Evolutionary conservation across 30 jellyfish, hydroid and myxozoan species (phyloP).

Genomic region (Chironex yamaguchii): DNA sequence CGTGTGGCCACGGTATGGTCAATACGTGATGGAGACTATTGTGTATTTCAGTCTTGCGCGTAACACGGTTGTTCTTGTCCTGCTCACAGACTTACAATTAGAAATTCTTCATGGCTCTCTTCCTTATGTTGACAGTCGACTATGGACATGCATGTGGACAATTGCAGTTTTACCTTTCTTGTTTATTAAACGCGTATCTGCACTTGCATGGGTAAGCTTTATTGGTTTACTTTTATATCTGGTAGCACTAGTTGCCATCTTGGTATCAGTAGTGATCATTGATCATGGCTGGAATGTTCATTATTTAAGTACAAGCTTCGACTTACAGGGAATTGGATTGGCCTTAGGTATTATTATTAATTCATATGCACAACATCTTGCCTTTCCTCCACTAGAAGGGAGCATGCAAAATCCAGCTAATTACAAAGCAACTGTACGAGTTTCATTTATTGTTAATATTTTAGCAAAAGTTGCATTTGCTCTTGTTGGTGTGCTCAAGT

Average conservation of each 20-base stretch:
- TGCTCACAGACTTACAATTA: conserved; percentile 58
- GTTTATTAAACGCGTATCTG: conserved; percentile 74
- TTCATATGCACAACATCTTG: conserved; percentile 73
- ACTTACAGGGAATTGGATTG: conserved; percentile 44
- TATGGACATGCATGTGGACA: conserved; percentile 73
- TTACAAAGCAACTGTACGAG: conserved; percentile 11
- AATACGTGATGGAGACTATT: conserved; percentile 32
- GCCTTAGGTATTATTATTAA: conserved; percentile 81
- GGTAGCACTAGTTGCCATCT: conserved; percentile 35
- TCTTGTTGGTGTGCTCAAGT: conserved; percentile 68
- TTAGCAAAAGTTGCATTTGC: conserved; percentile 63
- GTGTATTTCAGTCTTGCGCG: conserved; percentile 66
- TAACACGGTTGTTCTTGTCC: conserved; percentile 57
- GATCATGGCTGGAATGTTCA: conserved; percentile 38
- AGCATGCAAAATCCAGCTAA: conserved; percentile 72
- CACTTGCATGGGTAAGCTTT: conserved; percentile 82
- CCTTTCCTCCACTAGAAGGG: conserved; percentile 89
- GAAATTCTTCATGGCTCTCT: conserved; percentile 41
- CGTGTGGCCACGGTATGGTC: conserved; percentile 56
- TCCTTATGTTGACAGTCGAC: no score
- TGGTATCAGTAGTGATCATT: conserved; percentile 22
- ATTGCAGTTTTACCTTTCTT: conserved; percentile 66
- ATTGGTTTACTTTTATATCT: conserved; percentile 71
- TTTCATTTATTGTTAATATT: conserved; percentile 49
- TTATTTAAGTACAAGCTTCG: conserved; percentile 35